A percentile compares a stretch with the other conserved stretches of the same genome.
Evolutionary conservation across 2,113 vertebrate species (phyloP).

Genomic region (Dendrocopos noguchii): DNA sequence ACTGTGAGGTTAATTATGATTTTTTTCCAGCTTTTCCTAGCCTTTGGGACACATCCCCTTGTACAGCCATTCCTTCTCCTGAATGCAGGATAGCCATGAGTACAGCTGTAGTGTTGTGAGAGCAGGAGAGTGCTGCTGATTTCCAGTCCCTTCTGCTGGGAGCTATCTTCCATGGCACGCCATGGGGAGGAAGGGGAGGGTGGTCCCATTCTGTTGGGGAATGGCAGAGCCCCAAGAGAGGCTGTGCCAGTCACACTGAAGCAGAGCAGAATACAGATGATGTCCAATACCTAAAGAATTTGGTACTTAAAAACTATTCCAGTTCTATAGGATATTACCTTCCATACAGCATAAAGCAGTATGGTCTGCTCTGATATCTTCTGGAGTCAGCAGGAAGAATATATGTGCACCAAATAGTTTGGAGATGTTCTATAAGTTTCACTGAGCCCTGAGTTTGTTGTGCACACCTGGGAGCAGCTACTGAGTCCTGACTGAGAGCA

Average conservation of each 20-base stretch:
- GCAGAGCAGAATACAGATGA: neutral
- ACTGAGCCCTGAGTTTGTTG: neutral
- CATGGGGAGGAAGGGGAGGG: too few species aligned
- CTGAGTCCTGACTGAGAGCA: neutral
- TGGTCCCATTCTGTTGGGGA: neutral
- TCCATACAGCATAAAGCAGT: neutral
- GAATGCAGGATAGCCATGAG: neutral
- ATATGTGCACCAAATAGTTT: neutral
- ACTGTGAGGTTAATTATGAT: accelerated
- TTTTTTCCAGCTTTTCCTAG: neutral
- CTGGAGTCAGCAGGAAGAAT: neutral
- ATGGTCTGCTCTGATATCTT: neutral
- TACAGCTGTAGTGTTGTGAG: neutral
- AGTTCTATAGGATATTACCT: neutral
- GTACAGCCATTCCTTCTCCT: neutral
- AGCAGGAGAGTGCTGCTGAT: neutral
- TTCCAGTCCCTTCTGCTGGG: neutral
- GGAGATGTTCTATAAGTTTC: too few species aligned
- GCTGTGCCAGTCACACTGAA: neutral
- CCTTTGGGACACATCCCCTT: neutral
- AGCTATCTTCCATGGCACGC: neutral
- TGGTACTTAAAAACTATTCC: neutral
- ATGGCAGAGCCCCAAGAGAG: neutral
- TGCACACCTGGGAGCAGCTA: neutral
- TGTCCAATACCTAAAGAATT: neutral